Evolutionary conservation across 2,888 invertebrate species (phyloP), one percentile per base, ranked within the genome.

Genomic region (Tholera decimalis): DNA sequence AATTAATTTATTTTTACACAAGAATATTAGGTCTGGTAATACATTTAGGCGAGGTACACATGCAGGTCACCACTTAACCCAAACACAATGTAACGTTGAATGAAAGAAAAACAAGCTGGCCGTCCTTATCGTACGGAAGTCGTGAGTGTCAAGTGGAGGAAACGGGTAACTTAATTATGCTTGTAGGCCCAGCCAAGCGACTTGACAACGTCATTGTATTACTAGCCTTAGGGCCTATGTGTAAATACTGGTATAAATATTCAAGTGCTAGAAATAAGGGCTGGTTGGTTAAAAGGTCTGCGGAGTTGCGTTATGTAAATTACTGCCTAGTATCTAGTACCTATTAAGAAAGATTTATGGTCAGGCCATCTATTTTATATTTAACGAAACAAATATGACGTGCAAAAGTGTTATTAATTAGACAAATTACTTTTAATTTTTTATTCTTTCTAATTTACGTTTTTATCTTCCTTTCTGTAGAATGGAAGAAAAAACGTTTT

Each of bases 141-240:
- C 65, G 68, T 75, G 53, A 69, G 80, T 77, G 78, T 77, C 79
- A 80, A 66, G 80, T 46, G 56, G 11, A 51, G 80, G 79, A 79
- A 79, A 74, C 77, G 71, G 61, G 65, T 80, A 68, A 75, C 79
- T 80, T 77, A 80, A 80, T 79, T 79, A 80, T 80, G 80, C 73
- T 54, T 64, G 66, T 65, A 58, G 62, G 77, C 54, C 72, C 76
- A 76, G 30, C 49, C 56, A 47, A 71, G 56, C 54, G 49, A 65
- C 71, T 54, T 66, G 66, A 66, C 66, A 46, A 57, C 66, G 74
- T 76, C 72, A 71, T 76, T 65, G 71, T 65, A 57, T 54, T 33
- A 50, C 63, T 57, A 54, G 51, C 54, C 44, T 58, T 57, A 71
- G 56, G 54, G 37, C 30, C 49, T 65, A 71, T 46, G 39, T 74